Percentiles rank a stretch among this genome's conserved stretches.
These are phyloP conservation scores for Channa maculata DNA, from an alignment of 2,113 vertebrate species.

Conservation along the genomic window DNA sequence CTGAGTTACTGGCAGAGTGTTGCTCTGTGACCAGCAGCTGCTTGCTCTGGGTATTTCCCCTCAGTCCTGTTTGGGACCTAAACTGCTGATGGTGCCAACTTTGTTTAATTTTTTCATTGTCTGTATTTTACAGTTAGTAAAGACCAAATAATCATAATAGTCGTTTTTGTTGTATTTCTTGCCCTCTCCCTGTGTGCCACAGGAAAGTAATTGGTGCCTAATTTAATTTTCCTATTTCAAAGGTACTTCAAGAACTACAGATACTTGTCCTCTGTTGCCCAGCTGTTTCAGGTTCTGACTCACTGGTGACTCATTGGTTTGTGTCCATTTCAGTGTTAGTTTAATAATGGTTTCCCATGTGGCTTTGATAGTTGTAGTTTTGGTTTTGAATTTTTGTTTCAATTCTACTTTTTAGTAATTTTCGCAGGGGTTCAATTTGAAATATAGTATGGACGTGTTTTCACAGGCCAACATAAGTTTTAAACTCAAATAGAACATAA, in stretches of 20 bases:
- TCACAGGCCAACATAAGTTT: too few relatives aligned
- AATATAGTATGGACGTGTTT: too few relatives aligned
- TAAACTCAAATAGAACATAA: too few relatives aligned
- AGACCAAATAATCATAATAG: background rate
- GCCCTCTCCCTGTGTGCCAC: too few relatives aligned
- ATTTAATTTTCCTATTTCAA: too few relatives aligned
- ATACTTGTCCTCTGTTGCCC: background rate
- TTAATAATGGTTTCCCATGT: background rate
- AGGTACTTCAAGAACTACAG: background rate
- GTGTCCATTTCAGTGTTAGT: background rate
- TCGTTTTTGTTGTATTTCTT: background rate
- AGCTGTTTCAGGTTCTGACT: too few relatives aligned
- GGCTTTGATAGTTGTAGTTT: background rate
- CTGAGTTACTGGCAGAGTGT: constrained; percentile 29
- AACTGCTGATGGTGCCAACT: background rate
- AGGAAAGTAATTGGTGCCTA: too few relatives aligned
- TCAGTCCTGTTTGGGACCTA: constrained; percentile 7
- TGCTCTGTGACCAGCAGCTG: constrained; percentile 33
- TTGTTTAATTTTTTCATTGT: background rate
- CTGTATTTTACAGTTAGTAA: background rate
- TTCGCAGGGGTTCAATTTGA: background rate
- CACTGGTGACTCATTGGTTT: too few relatives aligned
- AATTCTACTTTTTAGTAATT: constrained; percentile 14
- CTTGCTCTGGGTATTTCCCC: constrained; percentile 22
- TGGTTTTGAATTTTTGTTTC: constrained; percentile 37